A percentile compares a stretch with the other conserved stretches of the same genome.
Evolutionary conservation across 2,797 vertebrate species (phyloP).

Genomic region (Distichodus sexfasciatus): DNA sequence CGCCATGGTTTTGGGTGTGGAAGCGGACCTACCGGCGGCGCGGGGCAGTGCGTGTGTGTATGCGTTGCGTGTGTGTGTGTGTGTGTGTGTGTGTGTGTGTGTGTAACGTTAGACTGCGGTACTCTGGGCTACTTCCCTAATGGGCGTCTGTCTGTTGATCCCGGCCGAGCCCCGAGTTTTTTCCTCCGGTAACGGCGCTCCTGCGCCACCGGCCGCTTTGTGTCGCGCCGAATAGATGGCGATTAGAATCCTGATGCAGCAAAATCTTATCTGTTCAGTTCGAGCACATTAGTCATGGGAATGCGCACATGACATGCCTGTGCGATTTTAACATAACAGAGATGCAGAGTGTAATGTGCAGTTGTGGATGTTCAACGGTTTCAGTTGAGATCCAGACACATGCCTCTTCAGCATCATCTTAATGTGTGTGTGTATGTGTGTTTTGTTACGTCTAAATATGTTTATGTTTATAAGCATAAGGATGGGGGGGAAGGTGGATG

Average conservation of each 20-base stretch:
- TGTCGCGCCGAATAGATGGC: too few species aligned
- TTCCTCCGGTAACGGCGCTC: too few species aligned
- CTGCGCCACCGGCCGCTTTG: too few species aligned
- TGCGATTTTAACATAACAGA: conserved; percentile 2
- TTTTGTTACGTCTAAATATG: neutral
- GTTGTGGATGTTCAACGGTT: neutral
- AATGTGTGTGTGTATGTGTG: conserved; percentile 1
- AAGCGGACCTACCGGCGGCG: neutral
- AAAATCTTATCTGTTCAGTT: too few species aligned
- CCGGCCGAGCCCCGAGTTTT: too few species aligned
- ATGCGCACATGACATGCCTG: too few species aligned
- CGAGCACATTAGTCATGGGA: too few species aligned
- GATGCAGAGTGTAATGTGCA: conserved; percentile 1
- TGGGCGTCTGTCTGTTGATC: conserved; percentile 21
- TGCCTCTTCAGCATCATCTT: neutral
- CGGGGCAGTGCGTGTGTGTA: neutral
- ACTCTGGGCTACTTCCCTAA: too few species aligned
- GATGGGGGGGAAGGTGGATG: neutral
- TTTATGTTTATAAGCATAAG: neutral
- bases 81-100: conserved; percentile 41
- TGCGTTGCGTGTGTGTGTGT: neutral
- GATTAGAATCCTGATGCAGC: conserved; percentile 56
- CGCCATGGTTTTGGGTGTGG: too few species aligned
- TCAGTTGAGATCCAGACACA: neutral
- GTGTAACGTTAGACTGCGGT: conserved; percentile 66